phyloP scores from a whole-genome alignment of 2,888 invertebrate species.

The Tetragonula carbonaria region DNA sequence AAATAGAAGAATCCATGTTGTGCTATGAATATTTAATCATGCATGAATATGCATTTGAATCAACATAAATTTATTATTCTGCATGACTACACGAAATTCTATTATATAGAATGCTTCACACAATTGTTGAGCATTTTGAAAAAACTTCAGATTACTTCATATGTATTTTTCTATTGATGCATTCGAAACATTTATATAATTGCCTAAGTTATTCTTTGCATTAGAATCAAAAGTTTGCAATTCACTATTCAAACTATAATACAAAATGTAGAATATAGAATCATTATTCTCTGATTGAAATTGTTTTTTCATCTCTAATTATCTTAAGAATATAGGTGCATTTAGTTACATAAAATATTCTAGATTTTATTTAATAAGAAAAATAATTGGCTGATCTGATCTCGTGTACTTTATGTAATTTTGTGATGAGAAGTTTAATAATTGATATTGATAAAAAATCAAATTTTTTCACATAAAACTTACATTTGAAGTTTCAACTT shows the following conservation, averaged over 20 bases:
- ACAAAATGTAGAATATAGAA: no score
- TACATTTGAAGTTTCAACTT: background rate
- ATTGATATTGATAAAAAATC: background rate
- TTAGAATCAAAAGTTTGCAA: no score
- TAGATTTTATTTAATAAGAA: no score
- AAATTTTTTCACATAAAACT: background rate
- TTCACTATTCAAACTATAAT: no score
- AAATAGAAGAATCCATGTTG: background rate
- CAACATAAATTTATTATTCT: background rate
- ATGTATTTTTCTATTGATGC: no score
- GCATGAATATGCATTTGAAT: background rate
- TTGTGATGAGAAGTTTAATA: background rate
- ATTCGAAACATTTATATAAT: no score
- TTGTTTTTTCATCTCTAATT: no score
- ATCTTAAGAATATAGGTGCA: no score
- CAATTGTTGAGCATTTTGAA: background rate
- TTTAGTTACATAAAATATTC: no score
- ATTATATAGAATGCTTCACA: background rate
- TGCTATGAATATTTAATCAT: background rate
- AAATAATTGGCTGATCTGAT: background rate
- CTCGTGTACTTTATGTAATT: background rate
- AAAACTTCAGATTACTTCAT: background rate
- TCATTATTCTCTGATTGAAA: no score
- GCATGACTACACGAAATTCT: background rate
- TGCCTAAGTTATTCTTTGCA: no score